Base-by-base conservation (phyloP, 1,140 invertebrate genomes). In the Pygmarrhopalites habei region DNA sequence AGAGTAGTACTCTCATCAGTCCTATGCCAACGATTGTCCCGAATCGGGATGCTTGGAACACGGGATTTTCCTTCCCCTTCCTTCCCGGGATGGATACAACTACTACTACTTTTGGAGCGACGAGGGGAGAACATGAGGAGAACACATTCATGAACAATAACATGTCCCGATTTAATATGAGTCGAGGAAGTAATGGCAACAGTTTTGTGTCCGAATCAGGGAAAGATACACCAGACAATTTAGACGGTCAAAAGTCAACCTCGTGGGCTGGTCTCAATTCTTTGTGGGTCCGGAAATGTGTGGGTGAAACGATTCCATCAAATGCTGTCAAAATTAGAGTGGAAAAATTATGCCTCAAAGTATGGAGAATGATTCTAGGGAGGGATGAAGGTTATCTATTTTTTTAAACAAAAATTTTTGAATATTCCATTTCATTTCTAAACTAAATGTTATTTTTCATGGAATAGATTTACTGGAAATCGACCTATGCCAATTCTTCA, bases 301-400 rank as follows among this genome's bases (percentile, higher is more conserved):
- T 67, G 10, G 64, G 68, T 3, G 58, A 66, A 29, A 29, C 59
- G 3, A 64, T 69, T 14, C 67, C 64, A 1, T 52, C 62, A 1
- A 67, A 64, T 47, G 53, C 64, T 26, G 43, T 70, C 19, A 70
- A 67, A 58, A 58, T 41, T 15, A 25, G 68, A 12, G 56, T 70
- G 2, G 68, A 70, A 21, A 66, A 60, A 60, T 44, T 70, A 1
- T 62, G 61, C 28, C 29, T 32, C 15, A 62, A 62, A 29, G 44
- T 55, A 25, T 70, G 64, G 68, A 64, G 60, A 56, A 23, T 47
- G 17, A 58, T 59, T 25, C 41, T 64, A 2, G 49, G 62, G 15
- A 44, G 43, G 15, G 41, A 57, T 60, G 60, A 62, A 59, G 64
- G 64, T 66, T 35, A n/a, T 25, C 32, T 35, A 7, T 35, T 7